Evolutionary conservation across 2,797 vertebrate genomes (phyloP), one percentile per base, ranked within the genome.

Genomic region (Epinephelus awoara): DNA sequence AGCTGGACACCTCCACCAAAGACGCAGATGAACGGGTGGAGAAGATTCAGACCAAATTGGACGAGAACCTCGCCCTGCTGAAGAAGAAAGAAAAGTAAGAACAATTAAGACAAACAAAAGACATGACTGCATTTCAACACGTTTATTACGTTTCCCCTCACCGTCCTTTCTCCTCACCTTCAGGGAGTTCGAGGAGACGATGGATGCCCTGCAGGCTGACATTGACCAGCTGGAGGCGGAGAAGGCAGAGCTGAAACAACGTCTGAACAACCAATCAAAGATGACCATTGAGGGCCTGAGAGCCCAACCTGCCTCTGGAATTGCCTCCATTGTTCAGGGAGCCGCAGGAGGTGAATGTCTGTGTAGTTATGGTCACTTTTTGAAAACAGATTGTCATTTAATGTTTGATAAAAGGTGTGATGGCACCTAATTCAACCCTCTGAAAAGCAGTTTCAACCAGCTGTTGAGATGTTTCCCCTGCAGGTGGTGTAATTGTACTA

Each of bases 171-270:
- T 42, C 19, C 55, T 78, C 38, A 5, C 58, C 64, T 42, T 2
- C 88, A 99, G 98, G 92, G 98, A 99, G 75, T 99, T 99, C 61
- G 98, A 99, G 85, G 98, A 99, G 93, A 99, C 98, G 0, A 99
- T 99, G 98, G 98, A 99, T 0, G 97, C 98, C 12, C 96, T 99
- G 1, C 98, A 99, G 93, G 98, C 97, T 0, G 98, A 99, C 79
- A 99, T 99, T 0, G 98, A 99, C 93, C 98, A 99, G 93, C 94
- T 99, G 88, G 98, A 99, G 87, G 95, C 98, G 0, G 98, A 99
- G 91, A 99, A 99, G 86, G 91, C 95, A 1, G 98, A 99, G 88
- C 93, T 99, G 65, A 98, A 98, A 88, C 98, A 97, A 82, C 95
- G 98, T 11, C 86, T 99, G 44, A 97, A 84, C 86, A 98, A 83